Evolutionary conservation across 2,113 vertebrate genomes (phyloP).

Genomic region (Pachypanchax playfairii): DNA sequence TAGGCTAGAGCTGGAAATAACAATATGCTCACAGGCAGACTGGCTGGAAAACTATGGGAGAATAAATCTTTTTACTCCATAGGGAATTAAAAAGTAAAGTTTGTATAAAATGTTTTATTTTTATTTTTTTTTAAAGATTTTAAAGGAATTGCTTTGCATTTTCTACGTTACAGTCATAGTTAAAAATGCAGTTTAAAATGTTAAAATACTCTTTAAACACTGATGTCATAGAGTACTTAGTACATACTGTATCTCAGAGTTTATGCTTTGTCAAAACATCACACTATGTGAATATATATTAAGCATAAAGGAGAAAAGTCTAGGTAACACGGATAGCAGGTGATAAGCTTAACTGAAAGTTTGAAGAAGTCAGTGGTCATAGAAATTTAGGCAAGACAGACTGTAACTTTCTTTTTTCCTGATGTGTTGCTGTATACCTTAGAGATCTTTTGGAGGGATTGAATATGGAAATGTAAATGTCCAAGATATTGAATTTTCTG

Average conservation of each 20-base stretch:
- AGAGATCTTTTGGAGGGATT: no score
- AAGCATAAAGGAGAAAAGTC: no score
- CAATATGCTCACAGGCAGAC: constrained; percentile 29
- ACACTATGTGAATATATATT: neutral
- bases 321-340: no score
- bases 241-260: neutral
- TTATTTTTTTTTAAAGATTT: neutral
- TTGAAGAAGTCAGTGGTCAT: neutral
- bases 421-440: no score
- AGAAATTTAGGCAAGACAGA: neutral
- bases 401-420: no score
- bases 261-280: neutral
- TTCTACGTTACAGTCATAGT: neutral
- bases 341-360: no score
- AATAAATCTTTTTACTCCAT: constrained; percentile 1
- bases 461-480: no score
- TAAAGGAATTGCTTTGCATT: neutral
- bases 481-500: no score
- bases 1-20: constrained; percentile 44
- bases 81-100: constrained; percentile 10
- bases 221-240: neutral
- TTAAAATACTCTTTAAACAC: neutral
- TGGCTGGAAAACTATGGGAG: constrained; percentile 1
- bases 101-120: neutral
- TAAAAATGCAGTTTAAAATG: neutral